A percentile compares a stretch with the other conserved stretches of the same genome.
Evolutionary conservation across 30 jellyfish, hydroid and myxozoan species (phyloP).

Genomic region (Aurelia coerulea): DNA sequence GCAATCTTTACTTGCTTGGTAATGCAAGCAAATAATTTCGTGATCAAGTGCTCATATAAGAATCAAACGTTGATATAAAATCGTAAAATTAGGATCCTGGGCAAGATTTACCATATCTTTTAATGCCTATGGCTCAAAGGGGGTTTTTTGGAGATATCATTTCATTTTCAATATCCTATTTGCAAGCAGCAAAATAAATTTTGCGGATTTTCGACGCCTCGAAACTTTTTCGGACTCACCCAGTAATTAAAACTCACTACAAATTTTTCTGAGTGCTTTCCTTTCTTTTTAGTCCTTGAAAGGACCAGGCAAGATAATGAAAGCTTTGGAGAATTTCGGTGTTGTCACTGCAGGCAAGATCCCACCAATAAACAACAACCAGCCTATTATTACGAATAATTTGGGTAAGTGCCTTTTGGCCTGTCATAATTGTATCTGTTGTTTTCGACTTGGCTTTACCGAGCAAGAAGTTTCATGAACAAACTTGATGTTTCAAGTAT

Average conservation of each 20-base stretch:
- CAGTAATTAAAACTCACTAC: not conserved
- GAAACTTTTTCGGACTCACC: not conserved
- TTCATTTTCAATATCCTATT: no score
- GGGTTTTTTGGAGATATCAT: no score
- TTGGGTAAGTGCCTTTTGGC: conserved; percentile 54
- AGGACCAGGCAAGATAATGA: conserved; percentile 85
- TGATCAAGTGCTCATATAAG: no score
- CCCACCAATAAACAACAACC: conserved; percentile 55
- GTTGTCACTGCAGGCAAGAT: conserved; percentile 71
- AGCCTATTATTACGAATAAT: conserved; percentile 80
- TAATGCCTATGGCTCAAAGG: no score
- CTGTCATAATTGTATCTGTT: not conserved
- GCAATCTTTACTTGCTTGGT: no score
- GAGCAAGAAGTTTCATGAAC: not conserved
- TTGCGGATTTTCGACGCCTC: no score
- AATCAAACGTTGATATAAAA: no score
- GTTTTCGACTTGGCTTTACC: not conserved
- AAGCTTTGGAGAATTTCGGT: conserved; percentile 75
- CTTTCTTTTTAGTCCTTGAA: conserved; percentile 12
- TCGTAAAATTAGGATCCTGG: no score
- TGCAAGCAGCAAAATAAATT: no score
- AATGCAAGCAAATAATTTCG: no score
- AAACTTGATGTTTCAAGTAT: no score
- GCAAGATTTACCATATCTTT: no score
- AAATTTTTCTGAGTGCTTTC: not conserved